Percentiles rank a stretch among this genome's conserved stretches.
These are phyloP conservation scores for Drosophila niveifrons DNA, from an alignment of 2,888 invertebrate genomes.

Conservation along the genomic window DNA sequence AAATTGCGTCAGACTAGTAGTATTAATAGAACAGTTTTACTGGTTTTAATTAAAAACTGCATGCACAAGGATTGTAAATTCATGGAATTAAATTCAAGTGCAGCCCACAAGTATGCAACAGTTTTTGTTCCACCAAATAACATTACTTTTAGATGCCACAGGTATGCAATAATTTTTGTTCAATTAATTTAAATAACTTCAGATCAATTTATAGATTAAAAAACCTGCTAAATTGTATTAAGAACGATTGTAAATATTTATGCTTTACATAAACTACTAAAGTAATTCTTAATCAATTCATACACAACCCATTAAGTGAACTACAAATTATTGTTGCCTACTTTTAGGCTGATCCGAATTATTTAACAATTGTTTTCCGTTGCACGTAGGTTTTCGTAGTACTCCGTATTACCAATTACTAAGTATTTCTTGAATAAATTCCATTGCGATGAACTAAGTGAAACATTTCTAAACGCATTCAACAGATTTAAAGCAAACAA, in stretches of 20 bases:
- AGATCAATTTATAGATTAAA: too few species aligned
- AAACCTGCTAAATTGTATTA: too few species aligned
- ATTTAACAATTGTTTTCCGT: conserved; percentile 1
- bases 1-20: conserved; percentile 65
- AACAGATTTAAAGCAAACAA: conserved; percentile 26
- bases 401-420: neutral
- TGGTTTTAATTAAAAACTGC: conserved; percentile 63
- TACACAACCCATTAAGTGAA: neutral
- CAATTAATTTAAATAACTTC: neutral
- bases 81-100: conserved; percentile 10
- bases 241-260: too few species aligned
- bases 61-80: conserved; percentile 22
- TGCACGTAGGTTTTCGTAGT: neutral
- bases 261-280: neutral
- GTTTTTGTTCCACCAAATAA: neutral
- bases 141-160: too few species aligned
- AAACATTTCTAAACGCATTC: conserved; percentile 10
- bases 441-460: neutral
- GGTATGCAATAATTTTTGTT: neutral
- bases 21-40: conserved; percentile 19
- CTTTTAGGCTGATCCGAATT: neutral
- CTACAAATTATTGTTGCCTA: conserved; percentile 1
- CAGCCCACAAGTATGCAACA: conserved; percentile 21
- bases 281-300: neutral
- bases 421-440: neutral